Evolutionary conservation across 2,888 invertebrate genomes (phyloP), one percentile per base, ranked within the genome.

Genomic region (Leptothorax acervorum): DNA sequence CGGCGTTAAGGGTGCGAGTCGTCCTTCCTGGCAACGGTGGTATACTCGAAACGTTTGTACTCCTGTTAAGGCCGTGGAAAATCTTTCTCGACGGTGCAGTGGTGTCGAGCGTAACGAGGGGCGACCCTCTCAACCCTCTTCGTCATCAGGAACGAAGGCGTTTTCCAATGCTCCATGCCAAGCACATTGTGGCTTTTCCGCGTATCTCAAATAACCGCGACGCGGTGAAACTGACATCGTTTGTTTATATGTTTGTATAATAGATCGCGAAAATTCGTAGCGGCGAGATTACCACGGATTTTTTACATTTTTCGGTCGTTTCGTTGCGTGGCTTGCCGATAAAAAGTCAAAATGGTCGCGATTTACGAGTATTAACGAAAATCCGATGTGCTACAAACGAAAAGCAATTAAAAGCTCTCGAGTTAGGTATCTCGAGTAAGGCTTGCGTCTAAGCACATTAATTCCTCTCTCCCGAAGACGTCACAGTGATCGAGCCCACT

Each of bases 51-150:
- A 91, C 90, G 90, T 92, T 92, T 91, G 92, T 87, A 82, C 88
- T 91, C 85, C 88, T 86, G 87, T 88, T 89, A 90, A 90, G 88
- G 85, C 86, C 28, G 89, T 76, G 68, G 83, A 57, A 79, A 90
- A 88, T 87, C 84, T 85, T 70, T 68, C 86, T 78, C 84, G 71
- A 84, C 85, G 86, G 79, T 63, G 71, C 85, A 85, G 79, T 63
- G 71, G 82, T 89, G 89, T 90, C 89, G 86, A 88, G 92, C 89
- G 86, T 92, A 92, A 92, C 93, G 93, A 92, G 93, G 90, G 86
- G 82, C 86, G 83, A 74, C 85, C 82, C 86, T 85, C 78, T 84
- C 86, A 81, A 84, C 82, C 82, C 84, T 79, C 66, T 76, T 83
- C 85, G 83, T 84, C 75, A 83, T 53, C 79, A 74, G 81, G 62